These are phyloP conservation scores for Nixonia krombeini DNA, from an alignment of 1,140 invertebrate species.

Conservation along the genomic window DNA sequence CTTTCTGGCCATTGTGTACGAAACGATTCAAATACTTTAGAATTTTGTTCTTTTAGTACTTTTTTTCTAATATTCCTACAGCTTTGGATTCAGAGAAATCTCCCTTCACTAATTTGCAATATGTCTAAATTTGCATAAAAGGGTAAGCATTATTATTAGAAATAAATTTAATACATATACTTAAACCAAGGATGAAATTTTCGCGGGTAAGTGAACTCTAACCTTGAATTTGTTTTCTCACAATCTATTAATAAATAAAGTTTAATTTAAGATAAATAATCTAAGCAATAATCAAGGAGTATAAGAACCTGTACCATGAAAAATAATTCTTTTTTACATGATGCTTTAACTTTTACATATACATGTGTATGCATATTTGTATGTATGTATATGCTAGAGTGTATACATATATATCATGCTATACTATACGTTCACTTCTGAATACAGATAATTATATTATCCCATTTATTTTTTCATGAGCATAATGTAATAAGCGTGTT, in stretches of 20 bases:
- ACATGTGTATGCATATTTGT: no score
- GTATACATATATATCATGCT: no score
- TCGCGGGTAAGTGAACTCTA: conserved; percentile 49
- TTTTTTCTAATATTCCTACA: conserved; percentile 48
- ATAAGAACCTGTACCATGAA: no score
- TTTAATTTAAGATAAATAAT: conserved; percentile 38
- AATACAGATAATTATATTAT: no score
- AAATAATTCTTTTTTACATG: no score
- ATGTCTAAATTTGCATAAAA: conserved; percentile 38
- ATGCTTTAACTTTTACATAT: no score
- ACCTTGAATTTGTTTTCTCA: conserved; percentile 39
- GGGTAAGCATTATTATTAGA: conserved; percentile 49
- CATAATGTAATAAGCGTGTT: no score
- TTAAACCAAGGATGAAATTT: conserved; percentile 6
- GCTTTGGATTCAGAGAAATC: conserved; percentile 53
- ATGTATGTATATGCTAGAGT: no score
- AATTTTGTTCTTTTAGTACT: conserved; percentile 21
- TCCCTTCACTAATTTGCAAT: conserved; percentile 42
- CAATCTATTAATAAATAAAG: conserved; percentile 5
- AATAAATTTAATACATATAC: not conserved
- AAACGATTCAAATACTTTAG: conserved; percentile 14
- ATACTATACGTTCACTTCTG: no score
- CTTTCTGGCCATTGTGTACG: conserved; percentile 11
- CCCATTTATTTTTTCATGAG: no score
- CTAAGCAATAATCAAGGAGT: no score